phyloP scores from a whole-genome alignment of 1,140 invertebrate species.

The Heliconius nattereri region DNA sequence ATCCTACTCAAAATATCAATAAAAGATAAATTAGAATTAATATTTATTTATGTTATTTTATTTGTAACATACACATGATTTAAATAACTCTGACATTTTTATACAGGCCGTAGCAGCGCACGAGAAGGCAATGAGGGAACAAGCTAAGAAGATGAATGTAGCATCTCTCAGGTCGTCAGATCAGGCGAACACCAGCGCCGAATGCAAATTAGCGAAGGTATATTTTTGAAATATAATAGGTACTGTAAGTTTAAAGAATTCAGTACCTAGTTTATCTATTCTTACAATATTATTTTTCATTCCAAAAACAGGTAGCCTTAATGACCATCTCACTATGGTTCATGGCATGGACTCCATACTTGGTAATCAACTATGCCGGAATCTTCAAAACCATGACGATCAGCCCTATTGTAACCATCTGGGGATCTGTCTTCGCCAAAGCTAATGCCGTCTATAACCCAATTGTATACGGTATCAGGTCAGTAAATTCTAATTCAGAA shows the following conservation, averaged over 20 bases:
- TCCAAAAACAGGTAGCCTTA: constrained; percentile 83
- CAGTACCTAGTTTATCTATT: not conserved
- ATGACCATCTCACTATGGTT: constrained; percentile 89
- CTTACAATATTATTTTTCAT: not conserved
- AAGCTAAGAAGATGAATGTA: constrained; percentile 88
- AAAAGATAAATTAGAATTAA: not conserved
- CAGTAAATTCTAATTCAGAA: constrained; percentile 31
- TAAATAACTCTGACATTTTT: not conserved
- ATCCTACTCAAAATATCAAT: not conserved
- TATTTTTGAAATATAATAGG: not conserved
- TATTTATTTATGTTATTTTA: not conserved
- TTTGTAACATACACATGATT: no score
- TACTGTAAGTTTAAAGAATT: not conserved
- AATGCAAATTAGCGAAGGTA: constrained; percentile 84
- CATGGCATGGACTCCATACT: constrained; percentile 89
- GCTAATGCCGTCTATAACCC: constrained; percentile 86
- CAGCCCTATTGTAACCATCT: constrained; percentile 85
- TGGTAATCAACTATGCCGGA: constrained; percentile 87
- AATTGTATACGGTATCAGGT: constrained; percentile 86
- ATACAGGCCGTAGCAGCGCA: constrained; percentile 84
- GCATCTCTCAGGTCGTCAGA: constrained; percentile 84
- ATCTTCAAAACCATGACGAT: constrained; percentile 84
- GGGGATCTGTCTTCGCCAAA: constrained; percentile 86
- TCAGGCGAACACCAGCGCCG: constrained; percentile 83
- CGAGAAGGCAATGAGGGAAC: constrained; percentile 87